Evolutionary conservation across 2,888 invertebrate species (phyloP).

Genomic region (Diploptera punctata): DNA sequence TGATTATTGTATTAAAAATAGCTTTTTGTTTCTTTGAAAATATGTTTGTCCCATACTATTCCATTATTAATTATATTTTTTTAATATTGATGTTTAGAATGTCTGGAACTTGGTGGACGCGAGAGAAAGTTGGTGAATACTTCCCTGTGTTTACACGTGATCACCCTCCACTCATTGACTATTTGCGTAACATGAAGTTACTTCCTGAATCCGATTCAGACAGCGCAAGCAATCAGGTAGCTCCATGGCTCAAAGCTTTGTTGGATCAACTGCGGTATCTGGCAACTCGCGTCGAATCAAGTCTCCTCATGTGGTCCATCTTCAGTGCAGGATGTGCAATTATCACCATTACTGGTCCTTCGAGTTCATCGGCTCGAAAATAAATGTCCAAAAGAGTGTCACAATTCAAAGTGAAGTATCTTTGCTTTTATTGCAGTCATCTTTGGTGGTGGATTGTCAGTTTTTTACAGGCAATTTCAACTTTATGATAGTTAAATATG

Average conservation of each 20-base stretch:
- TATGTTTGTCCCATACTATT: no score
- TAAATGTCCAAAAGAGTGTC: neutral
- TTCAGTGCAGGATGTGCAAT: slow-evolving; percentile 64
- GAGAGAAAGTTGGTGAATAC: slow-evolving; percentile 63
- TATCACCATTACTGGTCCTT: slow-evolving; percentile 48
- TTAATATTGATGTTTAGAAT: slow-evolving; percentile 28
- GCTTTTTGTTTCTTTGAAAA: no score
- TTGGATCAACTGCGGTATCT: slow-evolving; percentile 59
- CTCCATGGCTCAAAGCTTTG: slow-evolving; percentile 44
- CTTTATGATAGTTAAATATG: no score
- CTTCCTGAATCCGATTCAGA: slow-evolving; percentile 50
- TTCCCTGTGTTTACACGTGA: slow-evolving; percentile 65
- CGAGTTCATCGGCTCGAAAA: neutral
- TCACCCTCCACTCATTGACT: slow-evolving; percentile 63
- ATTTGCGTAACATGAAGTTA: slow-evolving; percentile 63
- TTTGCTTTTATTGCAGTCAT: no score
- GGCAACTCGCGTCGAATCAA: slow-evolving; percentile 59
- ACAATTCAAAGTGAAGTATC: no score
- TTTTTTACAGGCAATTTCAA: no score
- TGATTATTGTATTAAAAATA: no score
- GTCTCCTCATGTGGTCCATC: slow-evolving; percentile 62
- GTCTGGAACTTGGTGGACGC: slow-evolving; percentile 56
- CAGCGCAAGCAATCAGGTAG: neutral
- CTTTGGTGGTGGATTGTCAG: no score
- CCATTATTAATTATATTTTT: no score